Conservation (phyloP, 2,797 vertebrate genomes). For the Semaprochilodus insignis region DNA sequence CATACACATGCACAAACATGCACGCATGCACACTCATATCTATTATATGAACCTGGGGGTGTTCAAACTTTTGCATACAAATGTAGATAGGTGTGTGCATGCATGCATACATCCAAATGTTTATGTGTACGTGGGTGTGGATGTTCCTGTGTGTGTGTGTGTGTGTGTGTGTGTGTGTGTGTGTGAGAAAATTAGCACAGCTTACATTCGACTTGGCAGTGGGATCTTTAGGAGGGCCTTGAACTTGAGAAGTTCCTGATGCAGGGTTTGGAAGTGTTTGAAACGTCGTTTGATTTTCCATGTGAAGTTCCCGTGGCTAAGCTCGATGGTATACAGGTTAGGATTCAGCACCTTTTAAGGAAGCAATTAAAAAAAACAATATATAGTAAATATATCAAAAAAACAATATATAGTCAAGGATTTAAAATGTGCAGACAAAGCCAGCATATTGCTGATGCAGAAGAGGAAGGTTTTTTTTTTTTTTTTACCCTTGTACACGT, state of each 20-base stretch:
- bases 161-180: constrained; percentile 35
- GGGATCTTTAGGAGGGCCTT: constrained; percentile 71
- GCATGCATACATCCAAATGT: neutral
- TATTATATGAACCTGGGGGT: no score
- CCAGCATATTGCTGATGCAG: neutral
- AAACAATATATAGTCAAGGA: neutral
- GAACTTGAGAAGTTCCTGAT: constrained; percentile 74
- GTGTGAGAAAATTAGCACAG: constrained; percentile 61
- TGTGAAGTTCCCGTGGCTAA: constrained; percentile 70
- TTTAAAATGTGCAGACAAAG: neutral
- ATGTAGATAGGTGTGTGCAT: neutral
- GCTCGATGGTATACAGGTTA: constrained; percentile 72
- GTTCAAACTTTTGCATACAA: neutral
- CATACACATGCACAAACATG: constrained; percentile 1
- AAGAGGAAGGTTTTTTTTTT: neutral
- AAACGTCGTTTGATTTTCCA: constrained; percentile 76
- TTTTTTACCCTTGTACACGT: constrained; percentile 61
- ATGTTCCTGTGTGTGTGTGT: constrained; percentile 39
- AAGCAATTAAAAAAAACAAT: constrained; percentile 15
- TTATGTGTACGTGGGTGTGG: constrained; percentile 3
- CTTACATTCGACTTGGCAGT: constrained; percentile 71
- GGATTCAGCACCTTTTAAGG: constrained; percentile 74
- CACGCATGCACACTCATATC: neutral
- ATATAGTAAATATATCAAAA: no score
- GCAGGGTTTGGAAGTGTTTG: constrained; percentile 73